Conservation (phyloP, 2,113 vertebrate genomes). For the Formicarius rufipectus region DNA sequence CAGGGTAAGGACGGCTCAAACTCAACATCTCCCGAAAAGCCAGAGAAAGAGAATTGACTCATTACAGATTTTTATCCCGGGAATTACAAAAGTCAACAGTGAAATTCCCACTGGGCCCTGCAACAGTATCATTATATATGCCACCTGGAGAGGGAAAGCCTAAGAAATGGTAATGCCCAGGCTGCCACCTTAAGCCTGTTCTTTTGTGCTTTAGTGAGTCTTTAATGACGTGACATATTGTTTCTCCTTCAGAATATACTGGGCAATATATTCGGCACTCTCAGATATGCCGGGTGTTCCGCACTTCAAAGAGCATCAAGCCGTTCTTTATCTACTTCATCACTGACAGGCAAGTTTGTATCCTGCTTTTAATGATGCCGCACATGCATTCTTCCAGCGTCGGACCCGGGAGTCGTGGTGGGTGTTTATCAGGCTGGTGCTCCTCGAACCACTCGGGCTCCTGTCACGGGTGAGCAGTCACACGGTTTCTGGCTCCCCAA, state of each 20-base stretch:
- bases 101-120: not conserved
- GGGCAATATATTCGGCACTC: not conserved
- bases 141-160: not conserved
- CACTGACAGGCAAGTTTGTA: not conserved
- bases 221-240: not conserved
- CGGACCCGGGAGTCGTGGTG: too few relatives aligned
- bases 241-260: not conserved
- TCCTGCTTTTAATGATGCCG: not conserved
- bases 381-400: not conserved
- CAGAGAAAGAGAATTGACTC: not conserved
- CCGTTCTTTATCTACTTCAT: not conserved
- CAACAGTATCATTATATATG: not conserved
- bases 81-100: not conserved
- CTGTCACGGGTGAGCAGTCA: not conserved
- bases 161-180: not conserved
- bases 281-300: not conserved
- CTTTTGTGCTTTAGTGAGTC: not conserved
- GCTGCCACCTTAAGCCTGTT: not conserved
- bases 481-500: not conserved
- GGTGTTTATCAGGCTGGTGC: not conserved
- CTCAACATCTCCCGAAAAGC: not conserved
- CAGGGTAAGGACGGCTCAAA: not conserved
- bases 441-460: not conserved
- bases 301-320: conserved; percentile 13
- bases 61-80: not conserved